Conservation (phyloP, 2,797 vertebrate species). For the Crocodylus rhombifer region DNA sequence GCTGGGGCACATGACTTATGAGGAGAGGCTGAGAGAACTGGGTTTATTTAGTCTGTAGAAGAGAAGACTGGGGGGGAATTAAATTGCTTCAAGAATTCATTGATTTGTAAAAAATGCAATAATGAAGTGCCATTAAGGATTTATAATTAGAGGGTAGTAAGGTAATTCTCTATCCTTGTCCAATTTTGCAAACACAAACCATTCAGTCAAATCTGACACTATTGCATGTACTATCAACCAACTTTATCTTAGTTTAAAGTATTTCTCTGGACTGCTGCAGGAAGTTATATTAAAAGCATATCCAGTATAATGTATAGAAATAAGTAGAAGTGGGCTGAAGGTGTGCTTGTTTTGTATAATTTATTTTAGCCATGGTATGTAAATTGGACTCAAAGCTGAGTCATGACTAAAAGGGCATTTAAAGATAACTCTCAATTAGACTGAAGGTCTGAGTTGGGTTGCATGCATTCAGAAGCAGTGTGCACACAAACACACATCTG, state of each 20-base stretch:
- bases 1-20: too few relatives aligned
- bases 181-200: neutral
- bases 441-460: neutral
- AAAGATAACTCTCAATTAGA: neutral
- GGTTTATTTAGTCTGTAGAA: too few relatives aligned
- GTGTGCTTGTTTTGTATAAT: neutral
- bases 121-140: conserved; percentile 25
- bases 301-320: neutral
- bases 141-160: conserved; percentile 38
- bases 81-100: conserved; percentile 18
- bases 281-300: conserved; percentile 3
- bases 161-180: neutral
- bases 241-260: conserved; percentile 33
- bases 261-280: neutral
- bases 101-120: conserved; percentile 61
- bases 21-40: too few relatives aligned
- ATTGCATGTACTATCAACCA: neutral
- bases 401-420: neutral
- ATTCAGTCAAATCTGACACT: neutral
- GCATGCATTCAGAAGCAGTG: neutral
- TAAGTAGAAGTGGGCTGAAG: too few relatives aligned
- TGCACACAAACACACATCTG: neutral
- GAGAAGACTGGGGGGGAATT: neutral
- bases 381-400: neutral
- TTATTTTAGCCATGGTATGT: neutral